These are phyloP conservation scores for Rhinopomastus cyanomelas DNA, from an alignment of 2,113 vertebrate genomes.

Conservation along the genomic window DNA sequence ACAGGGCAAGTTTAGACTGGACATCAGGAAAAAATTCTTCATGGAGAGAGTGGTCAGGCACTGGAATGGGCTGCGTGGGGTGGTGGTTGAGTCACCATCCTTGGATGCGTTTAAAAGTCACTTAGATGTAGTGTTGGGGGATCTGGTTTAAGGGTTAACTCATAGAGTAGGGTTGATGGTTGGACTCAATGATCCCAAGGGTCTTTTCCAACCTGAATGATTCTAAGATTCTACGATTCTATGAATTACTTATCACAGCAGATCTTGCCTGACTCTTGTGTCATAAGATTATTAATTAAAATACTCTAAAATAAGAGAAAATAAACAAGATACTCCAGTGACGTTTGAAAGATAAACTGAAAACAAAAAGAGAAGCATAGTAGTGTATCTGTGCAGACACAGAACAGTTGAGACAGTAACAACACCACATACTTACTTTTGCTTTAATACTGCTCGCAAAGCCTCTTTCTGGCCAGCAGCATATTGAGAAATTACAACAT, in stretches of 20 bases:
- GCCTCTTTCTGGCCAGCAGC: slow-evolving; percentile 79
- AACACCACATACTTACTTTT: slow-evolving; percentile 80
- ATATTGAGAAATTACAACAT: slow-evolving; percentile 85
- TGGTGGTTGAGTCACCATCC: too few species aligned
- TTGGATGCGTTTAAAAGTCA: too few species aligned
- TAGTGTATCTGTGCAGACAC: not conserved
- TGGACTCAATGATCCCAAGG: too few species aligned
- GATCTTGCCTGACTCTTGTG: not conserved
- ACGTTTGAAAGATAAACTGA: not conserved
- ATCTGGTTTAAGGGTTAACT: too few species aligned
- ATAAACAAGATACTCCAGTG: not conserved
- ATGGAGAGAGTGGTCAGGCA: too few species aligned
- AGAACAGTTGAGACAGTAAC: not conserved
- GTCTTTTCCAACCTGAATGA: too few species aligned
- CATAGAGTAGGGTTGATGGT: too few species aligned
- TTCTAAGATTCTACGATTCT: too few species aligned
- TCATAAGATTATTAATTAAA: not conserved
- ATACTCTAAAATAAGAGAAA: not conserved
- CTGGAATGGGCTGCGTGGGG: too few species aligned
- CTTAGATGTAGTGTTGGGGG: too few species aligned
- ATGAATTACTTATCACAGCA: not conserved
- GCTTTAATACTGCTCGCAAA: slow-evolving; percentile 78
- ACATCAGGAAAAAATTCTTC: too few species aligned
- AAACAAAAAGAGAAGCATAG: not conserved
- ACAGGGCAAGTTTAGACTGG: too few species aligned